Evolutionary conservation across 2,888 invertebrate species (phyloP), one percentile per base, ranked within the genome.

Genomic region (Luffia ferchaultella): DNA sequence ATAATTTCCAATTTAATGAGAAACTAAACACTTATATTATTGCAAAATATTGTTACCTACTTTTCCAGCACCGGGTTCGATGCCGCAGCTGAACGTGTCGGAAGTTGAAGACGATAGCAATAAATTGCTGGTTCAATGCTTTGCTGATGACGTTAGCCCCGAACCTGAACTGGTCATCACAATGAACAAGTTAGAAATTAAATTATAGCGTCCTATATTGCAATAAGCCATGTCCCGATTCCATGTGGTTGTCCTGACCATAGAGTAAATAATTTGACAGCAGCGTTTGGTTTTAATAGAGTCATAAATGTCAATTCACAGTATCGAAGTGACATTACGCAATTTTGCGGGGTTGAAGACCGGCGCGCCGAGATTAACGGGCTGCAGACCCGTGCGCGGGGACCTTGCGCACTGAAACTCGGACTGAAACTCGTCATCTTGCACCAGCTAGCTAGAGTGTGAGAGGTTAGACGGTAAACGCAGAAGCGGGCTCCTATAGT

Each of bases 21-120:
- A 42, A 9, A 16, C n/a, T 9, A 42, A 42, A 42, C n/a, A 9
- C 16, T 9, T 3, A 16, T 42, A 9, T 16, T 42, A 42, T 30
- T 30, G 30, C 12, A 30, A 30, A 30, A 30, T 16, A 16, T 30
- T 44, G 16, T 41, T 20, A 20, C 42, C 1, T 51, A 52, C 42
- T 44, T 48, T 58, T 62, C 16, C 59, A 82, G 82, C 67, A 0
- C 58, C 58, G 50, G 82, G 80, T 18, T 63, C 57, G 9, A 77
- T 76, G 1, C 72, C 76, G 0, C 50, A 57, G 18, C 52, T 82
- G 48, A 76, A 75, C 54, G 45, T 47, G 44, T 20, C 44, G 15
- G 9, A 16, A 42, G 20, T 20, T 48, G 42, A 42, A 2, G 48
- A 51, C 16, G 53, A 30, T 18, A 40, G 49, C 16, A 51, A 30